Evolutionary conservation across 2,888 invertebrate genomes (phyloP), one percentile per base, ranked within the genome.

Genomic region (Agrotis ipsilon): DNA sequence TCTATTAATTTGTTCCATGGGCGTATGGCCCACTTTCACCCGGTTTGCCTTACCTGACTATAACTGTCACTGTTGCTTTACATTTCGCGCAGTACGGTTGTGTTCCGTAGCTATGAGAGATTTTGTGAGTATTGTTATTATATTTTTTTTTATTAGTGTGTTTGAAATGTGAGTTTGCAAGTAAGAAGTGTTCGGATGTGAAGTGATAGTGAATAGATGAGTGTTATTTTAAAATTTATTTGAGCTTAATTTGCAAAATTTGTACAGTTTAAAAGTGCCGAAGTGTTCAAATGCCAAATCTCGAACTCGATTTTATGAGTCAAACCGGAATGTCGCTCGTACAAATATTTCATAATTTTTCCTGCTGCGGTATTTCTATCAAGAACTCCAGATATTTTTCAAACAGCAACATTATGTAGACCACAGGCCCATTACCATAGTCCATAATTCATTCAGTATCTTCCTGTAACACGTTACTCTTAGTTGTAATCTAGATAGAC

Each of bases 1-100:
- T 61, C 71, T 62, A 72, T 84, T 72, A 81, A 86, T 86, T 87
- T 78, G 88, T 83, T 84, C 87, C 67, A 77, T 79, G 77, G 78
- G 61, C 60, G 24, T 70, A 62, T 86, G 93, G 63, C 90, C 91
- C 82, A 92, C 93, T 93, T 93, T 93, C 93, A 90, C 93, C 87
- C 69, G 46, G 32, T 49, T 54, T 59, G 63, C 84, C 79, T 77
- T 80, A 82, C 81, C 78, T 78, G 81, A 45, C 43, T 75, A 87
- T 86, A 88, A 90, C 86, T 88, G 90, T 89, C 87, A 81, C 70
- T 78, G 59, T 39, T 68, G 61, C 51, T 78, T 63, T 48, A 66
- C 45, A 60, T 72, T 79, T 67, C 68, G 70, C 67, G 76, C 78
- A 82, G 82, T 72, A 68, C 72, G 65, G 78, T 77, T 69, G 76